Evolutionary conservation across 2,888 invertebrate genomes (phyloP).

Genomic region (Synanthedon andrenaeformis): DNA sequence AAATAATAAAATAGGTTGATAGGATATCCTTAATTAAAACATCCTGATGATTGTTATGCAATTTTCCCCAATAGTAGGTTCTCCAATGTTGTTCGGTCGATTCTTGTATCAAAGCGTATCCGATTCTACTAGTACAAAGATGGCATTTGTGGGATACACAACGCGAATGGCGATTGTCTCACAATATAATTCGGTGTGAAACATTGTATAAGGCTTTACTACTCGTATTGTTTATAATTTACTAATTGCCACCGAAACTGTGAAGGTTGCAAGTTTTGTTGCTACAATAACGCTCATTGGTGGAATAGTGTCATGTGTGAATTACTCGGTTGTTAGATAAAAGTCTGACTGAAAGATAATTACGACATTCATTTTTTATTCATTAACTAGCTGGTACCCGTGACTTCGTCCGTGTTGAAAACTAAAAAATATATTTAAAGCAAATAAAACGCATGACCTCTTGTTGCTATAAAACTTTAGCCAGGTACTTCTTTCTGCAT

Average conservation of each 20-base stretch:
- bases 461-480: too few species aligned
- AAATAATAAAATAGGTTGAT: not conserved
- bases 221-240: slow-evolving; percentile 27
- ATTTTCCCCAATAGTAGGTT: slow-evolving; percentile 13
- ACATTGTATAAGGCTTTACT: slow-evolving; percentile 19
- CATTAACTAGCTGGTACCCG: too few species aligned
- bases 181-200: slow-evolving; percentile 22
- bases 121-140: slow-evolving; percentile 16
- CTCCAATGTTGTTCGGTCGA: slow-evolving; percentile 7
- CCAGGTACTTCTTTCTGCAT: too few species aligned
- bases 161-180: slow-evolving; percentile 27
- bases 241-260: slow-evolving; percentile 18
- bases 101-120: slow-evolving; percentile 23
- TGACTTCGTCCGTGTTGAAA: too few species aligned
- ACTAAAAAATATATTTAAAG: too few species aligned
- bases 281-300: not conserved
- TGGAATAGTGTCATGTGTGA: too few species aligned
- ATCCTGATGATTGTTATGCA: not conserved
- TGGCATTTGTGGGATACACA: slow-evolving; percentile 13
- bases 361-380: too few species aligned
- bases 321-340: too few species aligned
- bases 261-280: slow-evolving; percentile 13
- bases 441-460: too few species aligned
- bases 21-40: not conserved
- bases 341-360: too few species aligned